Evolutionary conservation across 1,140 invertebrate species (phyloP).

Genomic region (Drosophila bifasciata): DNA sequence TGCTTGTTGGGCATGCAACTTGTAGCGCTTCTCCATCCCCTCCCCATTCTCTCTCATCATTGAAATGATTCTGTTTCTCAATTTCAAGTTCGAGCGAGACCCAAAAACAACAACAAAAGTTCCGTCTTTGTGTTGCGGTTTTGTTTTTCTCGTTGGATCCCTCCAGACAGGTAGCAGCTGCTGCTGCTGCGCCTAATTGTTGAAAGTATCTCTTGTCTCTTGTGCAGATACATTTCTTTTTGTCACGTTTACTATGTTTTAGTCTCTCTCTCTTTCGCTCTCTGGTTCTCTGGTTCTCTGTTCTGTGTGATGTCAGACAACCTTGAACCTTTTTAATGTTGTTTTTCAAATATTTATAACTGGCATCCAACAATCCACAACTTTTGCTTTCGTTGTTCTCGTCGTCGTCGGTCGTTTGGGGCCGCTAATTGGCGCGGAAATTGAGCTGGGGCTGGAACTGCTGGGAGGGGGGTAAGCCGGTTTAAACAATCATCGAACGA

Average conservation of each 20-base stretch:
- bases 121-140: slow-evolving; percentile 21
- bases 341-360: slow-evolving; percentile 62
- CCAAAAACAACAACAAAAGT: slow-evolving; percentile 33
- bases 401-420: slow-evolving; percentile 4
- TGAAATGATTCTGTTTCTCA: slow-evolving; percentile 31
- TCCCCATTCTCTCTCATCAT: slow-evolving; percentile 56
- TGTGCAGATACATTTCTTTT: slow-evolving; percentile 75
- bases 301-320: slow-evolving; percentile 71
- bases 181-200: slow-evolving; percentile 75
- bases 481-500: slow-evolving; percentile 53
- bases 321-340: slow-evolving; percentile 75
- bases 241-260: slow-evolving; percentile 67
- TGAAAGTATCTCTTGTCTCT: slow-evolving; percentile 57
- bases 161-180: slow-evolving; percentile 71
- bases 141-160: slow-evolving; percentile 3
- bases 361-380: slow-evolving; percentile 54
- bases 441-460: slow-evolving; percentile 9
- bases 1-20: slow-evolving; percentile 51
- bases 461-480: slow-evolving; percentile 50
- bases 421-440: slow-evolving; percentile 76
- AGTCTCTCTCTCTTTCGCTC: too few relatives aligned
- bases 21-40: slow-evolving; percentile 56
- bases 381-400: slow-evolving; percentile 73
- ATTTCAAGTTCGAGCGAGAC: slow-evolving; percentile 45
- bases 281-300: slow-evolving; percentile 6